Evolutionary conservation across 2,888 invertebrate genomes (phyloP).

Genomic region (Pachliopta kotzebuea): DNA sequence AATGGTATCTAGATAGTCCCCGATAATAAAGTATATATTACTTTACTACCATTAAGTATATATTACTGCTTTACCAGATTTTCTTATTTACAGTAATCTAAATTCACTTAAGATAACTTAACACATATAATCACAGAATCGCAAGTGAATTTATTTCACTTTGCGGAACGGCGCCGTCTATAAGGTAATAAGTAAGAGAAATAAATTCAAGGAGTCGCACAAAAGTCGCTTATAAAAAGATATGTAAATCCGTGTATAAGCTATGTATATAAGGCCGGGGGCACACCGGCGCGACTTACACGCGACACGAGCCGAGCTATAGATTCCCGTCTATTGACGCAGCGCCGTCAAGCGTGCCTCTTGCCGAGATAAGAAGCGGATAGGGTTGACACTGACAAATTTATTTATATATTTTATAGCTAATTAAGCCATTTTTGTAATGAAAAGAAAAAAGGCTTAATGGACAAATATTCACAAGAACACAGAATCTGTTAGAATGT

Average conservation of each 20-base stretch:
- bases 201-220: constrained; percentile 28
- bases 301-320: constrained; percentile 35
- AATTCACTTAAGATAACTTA: no score
- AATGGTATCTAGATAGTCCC: no score
- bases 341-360: constrained; percentile 64
- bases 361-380: constrained; percentile 54
- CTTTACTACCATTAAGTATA: no score
- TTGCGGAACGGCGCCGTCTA: constrained; percentile 18
- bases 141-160: constrained; percentile 21
- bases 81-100: no score
- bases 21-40: no score
- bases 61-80: no score
- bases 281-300: constrained; percentile 33
- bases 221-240: constrained; percentile 30
- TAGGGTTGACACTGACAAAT: constrained; percentile 48
- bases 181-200: constrained; percentile 28
- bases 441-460: neutral
- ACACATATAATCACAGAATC: neutral
- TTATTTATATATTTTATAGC: neutral
- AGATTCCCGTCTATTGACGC: constrained; percentile 61
- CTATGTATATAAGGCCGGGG: constrained; percentile 32
- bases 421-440: neutral
- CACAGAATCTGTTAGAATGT: no score
- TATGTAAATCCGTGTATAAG: constrained; percentile 30
- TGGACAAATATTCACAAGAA: no score